A percentile compares a stretch with the other conserved stretches of the same genome.
phyloP scores from a whole-genome alignment of 2,797 vertebrate genomes.

The Melanotaenia pygmaea region DNA sequence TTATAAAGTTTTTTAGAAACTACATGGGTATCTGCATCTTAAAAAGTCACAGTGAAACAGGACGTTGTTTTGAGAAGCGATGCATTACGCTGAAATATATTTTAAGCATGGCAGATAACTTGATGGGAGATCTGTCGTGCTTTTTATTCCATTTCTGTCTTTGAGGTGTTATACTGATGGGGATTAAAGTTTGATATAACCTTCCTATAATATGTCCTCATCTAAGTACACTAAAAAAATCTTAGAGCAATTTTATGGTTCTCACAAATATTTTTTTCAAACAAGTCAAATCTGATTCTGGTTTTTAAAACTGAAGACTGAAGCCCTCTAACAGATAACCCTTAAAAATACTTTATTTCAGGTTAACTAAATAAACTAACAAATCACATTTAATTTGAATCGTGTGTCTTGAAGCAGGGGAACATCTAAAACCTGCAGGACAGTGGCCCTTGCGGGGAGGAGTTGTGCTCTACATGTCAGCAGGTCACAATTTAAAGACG shows the following conservation, averaged over 20 bases:
- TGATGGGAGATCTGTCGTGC: slow-evolving; percentile 1
- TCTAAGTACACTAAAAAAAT: neutral
- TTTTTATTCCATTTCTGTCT: slow-evolving; percentile 19
- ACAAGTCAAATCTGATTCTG: neutral
- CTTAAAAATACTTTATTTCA: no score
- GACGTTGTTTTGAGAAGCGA: neutral
- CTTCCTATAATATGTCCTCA: slow-evolving; percentile 27
- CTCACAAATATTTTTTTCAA: neutral
- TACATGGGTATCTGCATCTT: neutral
- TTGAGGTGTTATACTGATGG: slow-evolving; percentile 38
- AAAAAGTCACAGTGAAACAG: neutral
- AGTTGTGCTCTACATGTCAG: no score
- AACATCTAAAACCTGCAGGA: no score
- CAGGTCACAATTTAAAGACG: no score
- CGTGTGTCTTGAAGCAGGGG: no score
- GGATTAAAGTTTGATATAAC: slow-evolving; percentile 25
- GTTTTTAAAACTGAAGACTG: neutral
- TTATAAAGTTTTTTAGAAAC: neutral
- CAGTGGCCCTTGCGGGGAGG: no score
- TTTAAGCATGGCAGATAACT: slow-evolving; percentile 25
- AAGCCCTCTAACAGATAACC: neutral
- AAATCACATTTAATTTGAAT: no score
- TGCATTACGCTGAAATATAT: slow-evolving; percentile 8
- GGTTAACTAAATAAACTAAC: no score
- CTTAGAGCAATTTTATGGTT: neutral